Conservation (phyloP, 2,888 invertebrate species). For the Dryomyza anilis region DNA sequence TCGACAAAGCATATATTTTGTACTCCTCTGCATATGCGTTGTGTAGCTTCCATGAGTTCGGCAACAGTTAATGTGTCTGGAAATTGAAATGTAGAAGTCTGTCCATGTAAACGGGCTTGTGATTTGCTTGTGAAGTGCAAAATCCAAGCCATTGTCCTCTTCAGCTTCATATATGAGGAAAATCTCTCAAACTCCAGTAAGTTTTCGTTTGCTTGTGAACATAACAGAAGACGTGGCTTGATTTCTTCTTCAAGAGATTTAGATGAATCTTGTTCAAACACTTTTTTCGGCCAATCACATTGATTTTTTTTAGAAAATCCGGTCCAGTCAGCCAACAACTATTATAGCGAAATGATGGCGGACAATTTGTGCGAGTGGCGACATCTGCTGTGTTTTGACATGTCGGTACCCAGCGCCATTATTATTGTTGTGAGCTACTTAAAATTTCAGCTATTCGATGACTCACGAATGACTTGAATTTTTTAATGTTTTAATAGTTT, state of each 20-base stretch:
- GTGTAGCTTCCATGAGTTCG: constrained; percentile 14
- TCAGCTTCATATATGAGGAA: constrained; percentile 25
- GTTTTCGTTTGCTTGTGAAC: too few species aligned
- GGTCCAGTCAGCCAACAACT: constrained; percentile 29
- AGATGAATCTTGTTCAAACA: background rate
- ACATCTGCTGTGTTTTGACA: constrained; percentile 38
- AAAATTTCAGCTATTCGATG: too few species aligned
- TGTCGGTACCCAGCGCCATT: constrained; percentile 40
- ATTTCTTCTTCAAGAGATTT: constrained; percentile 28
- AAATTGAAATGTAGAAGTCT: background rate
- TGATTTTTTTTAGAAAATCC: constrained; percentile 18
- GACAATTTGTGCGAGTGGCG: constrained; percentile 32
- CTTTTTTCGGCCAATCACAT: constrained; percentile 17
- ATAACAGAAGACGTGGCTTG: too few species aligned
- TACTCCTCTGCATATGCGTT: constrained; percentile 7
- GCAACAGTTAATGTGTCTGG: background rate
- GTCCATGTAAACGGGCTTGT: background rate
- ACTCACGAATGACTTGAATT: too few species aligned
- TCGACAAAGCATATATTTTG: constrained; percentile 3
- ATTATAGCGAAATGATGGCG: constrained; percentile 18
- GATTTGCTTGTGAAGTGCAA: background rate
- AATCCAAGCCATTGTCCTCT: constrained; percentile 17
- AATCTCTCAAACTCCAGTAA: constrained; percentile 10
- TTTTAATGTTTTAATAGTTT: too few species aligned
- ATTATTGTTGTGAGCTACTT: too few species aligned